phyloP scores from a whole-genome alignment of 2,113 vertebrate genomes.

The Gavialis gangeticus region DNA sequence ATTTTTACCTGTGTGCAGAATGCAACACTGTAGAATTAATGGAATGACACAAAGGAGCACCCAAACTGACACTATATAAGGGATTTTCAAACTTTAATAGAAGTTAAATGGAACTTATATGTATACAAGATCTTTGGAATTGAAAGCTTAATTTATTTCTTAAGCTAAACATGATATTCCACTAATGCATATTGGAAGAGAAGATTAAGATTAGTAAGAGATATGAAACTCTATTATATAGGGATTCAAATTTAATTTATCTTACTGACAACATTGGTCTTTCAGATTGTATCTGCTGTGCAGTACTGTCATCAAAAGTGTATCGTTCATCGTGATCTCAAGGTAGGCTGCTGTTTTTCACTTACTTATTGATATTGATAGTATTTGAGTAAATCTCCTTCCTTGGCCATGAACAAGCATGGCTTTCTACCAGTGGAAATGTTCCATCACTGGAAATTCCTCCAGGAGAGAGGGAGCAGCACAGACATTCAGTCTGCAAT shows the following conservation, averaged over 20 bases:
- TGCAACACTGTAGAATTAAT: not conserved
- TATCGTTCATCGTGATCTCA: constrained; percentile 97
- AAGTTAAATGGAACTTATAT: not conserved
- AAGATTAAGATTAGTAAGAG: not conserved
- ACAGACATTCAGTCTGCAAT: no score
- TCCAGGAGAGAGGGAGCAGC: no score
- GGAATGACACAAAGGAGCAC: not conserved
- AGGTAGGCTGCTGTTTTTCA: constrained; percentile 81
- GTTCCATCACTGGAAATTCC: no score
- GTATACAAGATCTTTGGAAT: not conserved
- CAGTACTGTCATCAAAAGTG: constrained; percentile 98
- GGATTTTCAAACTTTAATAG: not conserved
- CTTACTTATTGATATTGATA: not conserved
- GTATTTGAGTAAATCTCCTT: not conserved
- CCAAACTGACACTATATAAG: not conserved
- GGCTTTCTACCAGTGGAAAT: no score
- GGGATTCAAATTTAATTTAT: constrained; percentile 11
- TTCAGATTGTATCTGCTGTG: constrained; percentile 98
- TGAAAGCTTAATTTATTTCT: not conserved
- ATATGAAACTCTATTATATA: not conserved
- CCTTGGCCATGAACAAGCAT: no score
- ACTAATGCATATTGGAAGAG: not conserved
- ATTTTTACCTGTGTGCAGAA: not conserved
- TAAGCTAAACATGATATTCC: fast-evolving
- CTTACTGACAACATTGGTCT: constrained; percentile 58